A percentile compares a stretch with the other conserved stretches of the same genome.
Evolutionary conservation across 1,140 invertebrate genomes (phyloP).

Genomic region (Carposina sasakii): DNA sequence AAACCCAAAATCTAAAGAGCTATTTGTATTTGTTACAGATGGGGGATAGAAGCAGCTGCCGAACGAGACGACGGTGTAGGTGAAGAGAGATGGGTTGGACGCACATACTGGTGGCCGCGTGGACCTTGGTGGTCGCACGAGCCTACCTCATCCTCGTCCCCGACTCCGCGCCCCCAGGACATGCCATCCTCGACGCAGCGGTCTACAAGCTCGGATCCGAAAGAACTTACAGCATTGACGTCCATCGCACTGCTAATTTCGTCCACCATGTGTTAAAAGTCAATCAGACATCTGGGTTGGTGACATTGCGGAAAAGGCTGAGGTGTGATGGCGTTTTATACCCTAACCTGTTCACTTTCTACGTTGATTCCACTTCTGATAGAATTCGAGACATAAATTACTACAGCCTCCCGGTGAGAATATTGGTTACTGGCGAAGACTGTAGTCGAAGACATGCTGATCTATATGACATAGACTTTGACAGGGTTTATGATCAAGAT

Average conservation of each 20-base stretch:
- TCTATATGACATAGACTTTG: slow-evolving; percentile 66
- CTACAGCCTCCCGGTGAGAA: slow-evolving; percentile 84
- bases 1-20: no score
- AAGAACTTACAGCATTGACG: slow-evolving; percentile 82
- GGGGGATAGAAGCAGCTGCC: slow-evolving; percentile 33
- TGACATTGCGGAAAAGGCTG: slow-evolving; percentile 81
- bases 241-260: slow-evolving; percentile 85
- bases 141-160: slow-evolving; percentile 82
- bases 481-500: slow-evolving; percentile 68
- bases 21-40: slow-evolving; percentile 59
- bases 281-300: slow-evolving; percentile 80
- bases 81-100: slow-evolving; percentile 39
- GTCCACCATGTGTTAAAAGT: slow-evolving; percentile 84
- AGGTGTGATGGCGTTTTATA: slow-evolving; percentile 87
- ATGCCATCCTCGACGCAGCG: slow-evolving; percentile 84
- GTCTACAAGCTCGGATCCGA: slow-evolving; percentile 84
- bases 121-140: slow-evolving; percentile 38
- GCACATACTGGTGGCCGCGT: slow-evolving; percentile 36
- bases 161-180: slow-evolving; percentile 78
- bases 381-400: slow-evolving; percentile 86
- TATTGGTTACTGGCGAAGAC: slow-evolving; percentile 82
- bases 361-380: slow-evolving; percentile 88
- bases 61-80: slow-evolving; percentile 56
- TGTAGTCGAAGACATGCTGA: slow-evolving; percentile 72
- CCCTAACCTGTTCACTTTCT: slow-evolving; percentile 87